Evolutionary conservation across 2,113 vertebrate species (phyloP).

Genomic region (Charina bottae): DNA sequence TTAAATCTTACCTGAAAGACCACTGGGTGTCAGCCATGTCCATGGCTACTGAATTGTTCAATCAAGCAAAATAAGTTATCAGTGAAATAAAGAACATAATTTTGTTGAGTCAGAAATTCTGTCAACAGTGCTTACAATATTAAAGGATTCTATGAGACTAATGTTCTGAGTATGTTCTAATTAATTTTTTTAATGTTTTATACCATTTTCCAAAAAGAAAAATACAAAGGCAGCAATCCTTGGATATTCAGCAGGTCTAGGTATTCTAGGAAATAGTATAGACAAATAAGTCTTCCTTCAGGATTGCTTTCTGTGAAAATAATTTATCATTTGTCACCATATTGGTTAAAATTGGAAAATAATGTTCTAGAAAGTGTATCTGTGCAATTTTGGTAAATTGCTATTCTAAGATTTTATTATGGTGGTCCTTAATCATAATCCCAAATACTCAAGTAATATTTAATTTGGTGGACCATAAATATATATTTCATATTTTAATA

Average conservation of each 20-base stretch:
- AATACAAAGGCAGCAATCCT: not conserved
- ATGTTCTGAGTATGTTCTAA: conserved; percentile 22
- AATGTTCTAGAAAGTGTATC: not conserved
- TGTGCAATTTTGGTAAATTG: not conserved
- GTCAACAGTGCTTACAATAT: conserved; percentile 9
- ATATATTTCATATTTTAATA: not conserved
- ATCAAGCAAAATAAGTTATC: conserved; percentile 29
- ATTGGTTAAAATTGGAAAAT: conserved; percentile 16
- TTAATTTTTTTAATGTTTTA: conserved; percentile 11
- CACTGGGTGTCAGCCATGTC: conserved; percentile 26
- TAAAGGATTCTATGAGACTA: not conserved
- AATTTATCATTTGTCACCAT: not conserved
- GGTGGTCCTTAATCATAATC: not conserved
- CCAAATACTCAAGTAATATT: not conserved
- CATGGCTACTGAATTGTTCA: conserved; percentile 35
- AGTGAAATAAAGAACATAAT: not conserved
- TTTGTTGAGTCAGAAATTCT: not conserved
- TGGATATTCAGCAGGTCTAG: not conserved
- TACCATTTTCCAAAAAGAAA: conserved; percentile 18
- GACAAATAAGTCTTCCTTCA: not conserved
- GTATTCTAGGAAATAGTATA: not conserved
- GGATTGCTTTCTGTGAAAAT: not conserved
- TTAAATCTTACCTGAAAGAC: conserved; percentile 35
- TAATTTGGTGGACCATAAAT: not conserved
- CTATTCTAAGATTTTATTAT: conserved; percentile 5